Percentiles rank a stretch among this genome's conserved stretches.
Evolutionary conservation across 2,888 invertebrate genomes (phyloP).

Genomic region (Alsophila aescularia): DNA sequence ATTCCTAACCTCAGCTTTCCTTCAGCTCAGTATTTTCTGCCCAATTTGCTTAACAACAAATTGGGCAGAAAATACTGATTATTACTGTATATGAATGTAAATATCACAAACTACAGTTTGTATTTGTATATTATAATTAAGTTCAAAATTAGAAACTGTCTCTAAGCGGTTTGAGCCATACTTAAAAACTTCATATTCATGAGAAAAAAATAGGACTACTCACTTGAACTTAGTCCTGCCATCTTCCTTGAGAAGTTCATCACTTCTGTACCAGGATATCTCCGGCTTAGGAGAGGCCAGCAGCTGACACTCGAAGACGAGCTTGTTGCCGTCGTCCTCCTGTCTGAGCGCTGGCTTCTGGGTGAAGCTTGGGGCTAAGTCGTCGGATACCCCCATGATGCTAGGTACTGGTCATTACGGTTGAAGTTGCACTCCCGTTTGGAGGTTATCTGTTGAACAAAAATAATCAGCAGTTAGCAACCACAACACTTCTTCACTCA

Average conservation of each 20-base stretch:
- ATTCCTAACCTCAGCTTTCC: no score
- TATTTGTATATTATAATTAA: no score
- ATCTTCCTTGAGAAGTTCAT: constrained; percentile 93
- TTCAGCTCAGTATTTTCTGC: no score
- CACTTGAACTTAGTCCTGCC: constrained; percentile 92
- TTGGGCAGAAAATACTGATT: no score
- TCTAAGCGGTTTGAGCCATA: no score
- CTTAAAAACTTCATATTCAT: no score
- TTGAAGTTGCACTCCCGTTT: constrained; percentile 44
- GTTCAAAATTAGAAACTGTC: no score
- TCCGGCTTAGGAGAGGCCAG: constrained; percentile 94
- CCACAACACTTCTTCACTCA: no score
- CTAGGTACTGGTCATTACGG: constrained; percentile 77
- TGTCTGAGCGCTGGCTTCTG: constrained; percentile 98
- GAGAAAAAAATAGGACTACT: constrained; percentile 49
- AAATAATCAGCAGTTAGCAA: not conserved
- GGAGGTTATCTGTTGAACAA: constrained; percentile 49
- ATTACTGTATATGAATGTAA: no score
- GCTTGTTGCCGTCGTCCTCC: constrained; percentile 97
- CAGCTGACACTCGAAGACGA: constrained; percentile 97
- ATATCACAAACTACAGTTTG: no score
- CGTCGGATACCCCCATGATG: constrained; percentile 93
- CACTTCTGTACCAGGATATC: constrained; percentile 96
- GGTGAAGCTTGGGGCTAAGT: constrained; percentile 99
- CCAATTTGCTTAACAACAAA: no score